Percentiles rank a stretch among this genome's conserved stretches.
Evolutionary conservation across 2,113 vertebrate species (phyloP).

Genomic region (Myotis yumanensis): DNA sequence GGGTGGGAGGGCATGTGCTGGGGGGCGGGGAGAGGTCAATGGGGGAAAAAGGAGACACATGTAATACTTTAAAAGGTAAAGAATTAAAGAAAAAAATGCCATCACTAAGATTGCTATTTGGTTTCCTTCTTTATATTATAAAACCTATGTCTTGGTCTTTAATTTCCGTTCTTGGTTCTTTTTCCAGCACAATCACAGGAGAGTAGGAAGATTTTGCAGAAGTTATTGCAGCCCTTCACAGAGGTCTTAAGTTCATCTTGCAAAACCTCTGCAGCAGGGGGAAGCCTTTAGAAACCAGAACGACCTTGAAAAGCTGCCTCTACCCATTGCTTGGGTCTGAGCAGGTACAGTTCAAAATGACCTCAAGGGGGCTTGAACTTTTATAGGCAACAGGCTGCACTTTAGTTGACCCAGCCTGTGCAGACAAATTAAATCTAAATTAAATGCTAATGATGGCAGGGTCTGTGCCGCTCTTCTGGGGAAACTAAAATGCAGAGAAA

Average conservation of each 20-base stretch:
- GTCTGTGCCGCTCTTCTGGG: conserved; percentile 16
- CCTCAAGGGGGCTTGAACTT: not conserved
- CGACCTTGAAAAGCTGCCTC: not conserved
- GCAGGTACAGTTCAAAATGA: conserved; percentile 22
- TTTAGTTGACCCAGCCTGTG: not conserved
- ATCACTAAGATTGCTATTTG: not conserved
- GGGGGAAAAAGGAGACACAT: too few species aligned
- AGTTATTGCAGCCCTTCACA: not conserved
- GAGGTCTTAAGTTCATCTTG: not conserved
- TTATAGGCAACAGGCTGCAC: not conserved
- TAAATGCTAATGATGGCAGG: conserved; percentile 38
- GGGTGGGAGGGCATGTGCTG: too few species aligned
- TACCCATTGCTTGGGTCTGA: not conserved
- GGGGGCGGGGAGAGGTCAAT: too few species aligned
- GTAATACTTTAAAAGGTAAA: too few species aligned
- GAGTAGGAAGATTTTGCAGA: not conserved
- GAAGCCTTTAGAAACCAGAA: not conserved
- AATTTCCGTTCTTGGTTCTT: conserved; percentile 6
- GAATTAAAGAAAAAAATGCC: not conserved
- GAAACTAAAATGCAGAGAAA: conserved; percentile 41
- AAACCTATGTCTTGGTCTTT: not conserved
- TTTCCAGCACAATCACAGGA: not conserved
- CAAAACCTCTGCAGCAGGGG: not conserved
- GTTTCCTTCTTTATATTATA: not conserved
- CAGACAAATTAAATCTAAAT: conserved; percentile 35